Percentiles rank a stretch among this genome's conserved stretches.
These are phyloP conservation scores for Campopleginae sp. DNA, from an alignment of 2,888 invertebrate genomes.

Conservation along the genomic window DNA sequence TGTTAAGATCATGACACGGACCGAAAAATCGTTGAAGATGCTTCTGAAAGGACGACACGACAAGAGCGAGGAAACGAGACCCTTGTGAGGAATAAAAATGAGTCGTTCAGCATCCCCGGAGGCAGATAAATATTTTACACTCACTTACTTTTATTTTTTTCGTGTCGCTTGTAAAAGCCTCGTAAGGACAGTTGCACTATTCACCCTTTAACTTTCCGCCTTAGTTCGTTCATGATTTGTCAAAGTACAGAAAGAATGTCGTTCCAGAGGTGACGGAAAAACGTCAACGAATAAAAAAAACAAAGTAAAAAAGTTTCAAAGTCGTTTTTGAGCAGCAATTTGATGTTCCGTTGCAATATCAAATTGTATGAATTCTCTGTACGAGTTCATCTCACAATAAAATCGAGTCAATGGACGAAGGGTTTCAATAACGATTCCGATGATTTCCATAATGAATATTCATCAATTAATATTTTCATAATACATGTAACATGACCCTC, in stretches of 20 bases:
- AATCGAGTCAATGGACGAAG: neutral
- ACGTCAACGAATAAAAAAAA: too few species aligned
- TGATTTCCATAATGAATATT: neutral
- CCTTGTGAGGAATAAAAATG: conserved; percentile 39
- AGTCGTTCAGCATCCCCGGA: conserved; percentile 2
- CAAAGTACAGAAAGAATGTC: neutral
- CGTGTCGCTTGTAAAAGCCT: conserved; percentile 38
- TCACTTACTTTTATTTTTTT: conserved; percentile 44
- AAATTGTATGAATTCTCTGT: neutral
- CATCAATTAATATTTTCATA: neutral
- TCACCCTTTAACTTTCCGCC: neutral
- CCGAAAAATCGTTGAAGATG: conserved; percentile 26
- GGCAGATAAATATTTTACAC: conserved; percentile 51
- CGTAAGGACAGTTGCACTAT: conserved; percentile 36
- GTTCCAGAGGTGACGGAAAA: neutral
- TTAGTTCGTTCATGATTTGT: neutral
- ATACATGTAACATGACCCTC: conserved; percentile 31
- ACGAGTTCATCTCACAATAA: neutral
- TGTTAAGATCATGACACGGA: conserved; percentile 26
- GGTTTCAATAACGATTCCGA: neutral
- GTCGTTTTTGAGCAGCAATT: neutral
- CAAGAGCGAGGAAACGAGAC: conserved; percentile 43
- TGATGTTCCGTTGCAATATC: neutral
- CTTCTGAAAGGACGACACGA: conserved; percentile 22
- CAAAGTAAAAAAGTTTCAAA: neutral